A percentile compares a stretch with the other conserved stretches of the same genome.
Conservation (phyloP, 1,140 invertebrate genomes). For the Nasonia giraulti region DNA sequence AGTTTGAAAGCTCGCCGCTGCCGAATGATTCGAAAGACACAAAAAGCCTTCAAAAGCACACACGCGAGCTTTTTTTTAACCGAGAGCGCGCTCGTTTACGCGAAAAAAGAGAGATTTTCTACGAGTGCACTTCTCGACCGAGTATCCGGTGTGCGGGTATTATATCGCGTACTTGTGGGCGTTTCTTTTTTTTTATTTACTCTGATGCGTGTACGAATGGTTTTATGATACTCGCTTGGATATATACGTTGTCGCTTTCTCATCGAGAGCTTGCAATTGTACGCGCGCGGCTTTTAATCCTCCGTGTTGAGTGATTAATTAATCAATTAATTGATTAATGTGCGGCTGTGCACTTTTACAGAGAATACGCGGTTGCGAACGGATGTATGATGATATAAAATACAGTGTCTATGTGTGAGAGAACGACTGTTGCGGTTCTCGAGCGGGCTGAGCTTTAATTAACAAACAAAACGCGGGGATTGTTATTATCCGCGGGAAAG, state of each 20-base stretch:
- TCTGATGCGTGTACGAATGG: not conserved
- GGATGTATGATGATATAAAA: too few relatives aligned
- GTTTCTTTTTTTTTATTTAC: not conserved
- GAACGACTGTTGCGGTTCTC: too few relatives aligned
- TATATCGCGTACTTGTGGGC: not conserved
- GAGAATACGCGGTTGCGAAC: too few relatives aligned
- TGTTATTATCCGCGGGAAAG: too few relatives aligned
- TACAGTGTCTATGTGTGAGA: too few relatives aligned
- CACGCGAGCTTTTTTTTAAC: not conserved
- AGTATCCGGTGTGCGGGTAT: not conserved
- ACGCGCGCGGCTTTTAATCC: too few relatives aligned
- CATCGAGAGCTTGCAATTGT: too few relatives aligned
- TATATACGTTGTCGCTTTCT: not conserved
- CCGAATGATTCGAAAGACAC: not conserved
- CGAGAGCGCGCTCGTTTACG: not conserved
- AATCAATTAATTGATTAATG: too few relatives aligned
- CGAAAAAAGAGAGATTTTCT: not conserved
- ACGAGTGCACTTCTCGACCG: not conserved
- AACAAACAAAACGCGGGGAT: too few relatives aligned
- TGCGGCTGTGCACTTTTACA: too few relatives aligned
- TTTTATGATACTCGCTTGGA: not conserved
- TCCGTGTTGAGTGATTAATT: too few relatives aligned
- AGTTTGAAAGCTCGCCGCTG: conserved; percentile 19
- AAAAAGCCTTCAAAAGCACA: conserved; percentile 26
- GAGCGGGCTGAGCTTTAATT: too few relatives aligned